Conservation (phyloP, 1,140 invertebrate species). For the Lepidostoma basale region DNA sequence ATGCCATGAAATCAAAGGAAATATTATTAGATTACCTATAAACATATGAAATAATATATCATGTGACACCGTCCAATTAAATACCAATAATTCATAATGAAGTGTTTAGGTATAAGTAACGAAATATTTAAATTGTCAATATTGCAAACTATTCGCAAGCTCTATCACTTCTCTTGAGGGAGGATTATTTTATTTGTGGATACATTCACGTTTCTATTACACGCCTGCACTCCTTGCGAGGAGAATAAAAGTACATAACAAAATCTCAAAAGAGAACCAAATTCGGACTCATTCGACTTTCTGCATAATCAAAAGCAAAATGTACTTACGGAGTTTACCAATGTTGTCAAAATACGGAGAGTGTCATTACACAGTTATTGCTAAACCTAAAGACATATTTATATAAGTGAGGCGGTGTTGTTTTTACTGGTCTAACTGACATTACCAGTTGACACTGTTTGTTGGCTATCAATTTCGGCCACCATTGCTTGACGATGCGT, state of each 20-base stretch:
- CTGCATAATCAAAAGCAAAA: conserved; percentile 15
- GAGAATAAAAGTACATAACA: background rate
- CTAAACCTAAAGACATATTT: background rate
- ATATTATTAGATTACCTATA: conserved; percentile 24
- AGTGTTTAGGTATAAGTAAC: conserved; percentile 35
- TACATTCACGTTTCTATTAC: background rate
- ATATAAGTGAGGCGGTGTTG: background rate
- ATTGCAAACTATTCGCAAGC: background rate
- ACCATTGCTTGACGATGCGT: conserved; percentile 4
- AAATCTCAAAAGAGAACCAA: background rate
- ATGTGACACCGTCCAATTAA: conserved; percentile 46
- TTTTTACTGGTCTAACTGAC: background rate
- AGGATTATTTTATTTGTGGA: background rate
- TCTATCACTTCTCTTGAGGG: background rate
- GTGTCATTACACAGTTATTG: background rate
- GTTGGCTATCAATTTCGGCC: background rate
- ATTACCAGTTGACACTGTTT: background rate
- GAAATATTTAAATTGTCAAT: conserved; percentile 31
- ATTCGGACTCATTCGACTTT: background rate
- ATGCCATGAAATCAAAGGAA: conserved; percentile 26
- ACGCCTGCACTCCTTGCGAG: background rate
- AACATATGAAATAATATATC: conserved; percentile 42
- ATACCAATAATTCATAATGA: conserved; percentile 43
- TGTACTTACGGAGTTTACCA: conserved; percentile 32
- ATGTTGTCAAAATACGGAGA: conserved; percentile 29